phyloP scores from a whole-genome alignment of 2,888 invertebrate species.

The Cryptocephalus moraei region DNA sequence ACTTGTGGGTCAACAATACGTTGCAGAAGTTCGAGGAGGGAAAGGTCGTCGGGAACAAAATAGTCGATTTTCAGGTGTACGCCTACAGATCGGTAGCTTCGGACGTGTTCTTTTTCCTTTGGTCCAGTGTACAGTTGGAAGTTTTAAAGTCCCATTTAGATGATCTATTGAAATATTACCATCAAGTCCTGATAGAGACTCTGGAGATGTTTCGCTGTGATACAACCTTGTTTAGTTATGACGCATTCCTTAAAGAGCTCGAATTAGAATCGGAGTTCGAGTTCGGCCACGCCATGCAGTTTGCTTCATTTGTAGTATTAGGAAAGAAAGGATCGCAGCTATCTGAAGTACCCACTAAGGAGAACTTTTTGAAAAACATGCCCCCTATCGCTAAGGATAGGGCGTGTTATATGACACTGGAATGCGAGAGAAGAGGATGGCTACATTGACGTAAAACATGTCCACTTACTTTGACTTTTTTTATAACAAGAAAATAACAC shows the following conservation, averaged over 20 bases:
- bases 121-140: constrained; percentile 37
- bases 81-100: constrained; percentile 40
- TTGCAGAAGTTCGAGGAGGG: constrained; percentile 37
- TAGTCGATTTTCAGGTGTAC: constrained; percentile 49
- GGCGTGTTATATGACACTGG: constrained; percentile 13
- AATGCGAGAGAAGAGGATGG: constrained; percentile 20
- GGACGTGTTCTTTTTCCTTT: constrained; percentile 45
- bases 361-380: constrained; percentile 13
- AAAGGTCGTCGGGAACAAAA: constrained; percentile 26
- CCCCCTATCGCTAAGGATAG: constrained; percentile 16
- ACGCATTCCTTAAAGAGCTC: constrained; percentile 33
- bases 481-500: no score
- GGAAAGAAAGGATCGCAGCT: constrained; percentile 6
- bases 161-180: constrained; percentile 40
- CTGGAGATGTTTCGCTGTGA: constrained; percentile 26
- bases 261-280: constrained; percentile 29
- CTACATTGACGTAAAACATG: constrained; percentile 3
- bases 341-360: constrained; percentile 21
- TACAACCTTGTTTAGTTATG: constrained; percentile 29
- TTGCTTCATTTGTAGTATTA: constrained; percentile 20
- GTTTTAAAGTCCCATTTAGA: constrained; percentile 36
- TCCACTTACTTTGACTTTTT: no score
- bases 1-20: constrained; percentile 50
- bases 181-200: constrained; percentile 35
- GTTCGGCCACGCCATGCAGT: constrained; percentile 35